Base-by-base conservation (phyloP, 1,140 invertebrate genomes). In the Brachionus rotundiformis region DNA sequence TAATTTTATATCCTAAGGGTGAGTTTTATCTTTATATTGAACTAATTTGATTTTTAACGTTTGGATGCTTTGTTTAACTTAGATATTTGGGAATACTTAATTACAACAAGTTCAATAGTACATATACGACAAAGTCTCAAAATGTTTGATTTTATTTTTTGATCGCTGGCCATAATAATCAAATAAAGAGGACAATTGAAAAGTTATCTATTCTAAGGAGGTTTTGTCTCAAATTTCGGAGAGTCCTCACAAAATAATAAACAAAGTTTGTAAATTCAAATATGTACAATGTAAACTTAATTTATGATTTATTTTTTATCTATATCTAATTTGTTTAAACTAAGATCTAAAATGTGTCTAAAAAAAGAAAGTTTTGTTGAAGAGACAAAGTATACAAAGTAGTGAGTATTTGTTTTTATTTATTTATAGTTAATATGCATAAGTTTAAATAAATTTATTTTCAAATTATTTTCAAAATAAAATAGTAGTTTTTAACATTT, bases 21-120 rank as follows among this genome's bases (percentile, higher is more conserved):
- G 61, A 63, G 61, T 63, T 63, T 63, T 63, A 54, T 54, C 47
- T 54, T 54, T 54, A 25, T 54, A 54, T 19, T 54, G 47, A 54
- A 54, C 47, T 54, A 54, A 54, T 54, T 54, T 54, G 47, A 54
- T 54, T 54, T 54, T 54, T 54, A 54, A 54, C 47, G 47, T 54
- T 54, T 19, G 19, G 23, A 23, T 54, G 47, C 47, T 54, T 54
- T 54, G 47, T 54, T 54, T 54, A 54, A 54, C 47, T 54, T 54
- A 54, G 47, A 54, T 54, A 54, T 54, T 54, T 54, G n/a, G 47
- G 16, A 54, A 54, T 54, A 54, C 8, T 54, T 54, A 54, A 54
- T 54, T n/a, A 54, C 47, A 54, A 54, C 47, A 54, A 54, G 47
- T 54, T 54, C 47, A 54, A 54, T 54, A 25, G 39, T 13, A 41